Evolutionary conservation across 2,113 vertebrate genomes (phyloP), one percentile per base, ranked within the genome.

Genomic region (Hymenochirus boettgeri): DNA sequence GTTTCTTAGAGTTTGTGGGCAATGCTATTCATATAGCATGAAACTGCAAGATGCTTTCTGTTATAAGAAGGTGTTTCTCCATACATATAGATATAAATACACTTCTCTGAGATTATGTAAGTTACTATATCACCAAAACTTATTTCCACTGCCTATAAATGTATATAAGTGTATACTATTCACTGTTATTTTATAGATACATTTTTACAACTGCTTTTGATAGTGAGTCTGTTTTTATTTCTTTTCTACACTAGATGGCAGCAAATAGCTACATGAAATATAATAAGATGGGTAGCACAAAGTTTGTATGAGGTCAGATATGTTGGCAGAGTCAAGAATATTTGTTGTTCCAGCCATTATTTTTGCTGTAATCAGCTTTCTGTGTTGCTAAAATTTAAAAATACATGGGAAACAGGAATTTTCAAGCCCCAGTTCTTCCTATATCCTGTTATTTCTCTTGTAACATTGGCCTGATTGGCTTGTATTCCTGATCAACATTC

Each of bases 241-340:
- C n/a, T 31, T 60, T 21, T 15, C 1, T 51, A 42, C 63, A 66
- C 54, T 39, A 24, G 63, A 45, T 58, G 63, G 55, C 63, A 39
- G 15, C 26, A 35, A 26, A 26, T 42, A 51, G 17, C 23, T 39
- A 17, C 37, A 19, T 17, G 51, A 25, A 57, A 29, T 19, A 45
- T 39, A 4, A 31, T 4, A 19, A 27, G 5, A 18, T 18, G 15
- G 21, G 33, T 1, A 5, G 5, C 1, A 13, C 9, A 5, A 13
- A 25, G 22, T 9, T 31, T 57, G 42, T 57, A 23, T 65, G 25
- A 57, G 52, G 27, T 50, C 31, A 35, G 37, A 48, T 21, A 53
- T 39, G 21, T 50, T 56, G 35, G 42, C 31, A 39, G 5, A 18
- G 25, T 18, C 29, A 31, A 10, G 45, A 35, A 58, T 25, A 26